A percentile compares a stretch with the other conserved stretches of the same genome.
phyloP scores from a whole-genome alignment of 2,888 invertebrate species.

The Acleris emargana region DNA sequence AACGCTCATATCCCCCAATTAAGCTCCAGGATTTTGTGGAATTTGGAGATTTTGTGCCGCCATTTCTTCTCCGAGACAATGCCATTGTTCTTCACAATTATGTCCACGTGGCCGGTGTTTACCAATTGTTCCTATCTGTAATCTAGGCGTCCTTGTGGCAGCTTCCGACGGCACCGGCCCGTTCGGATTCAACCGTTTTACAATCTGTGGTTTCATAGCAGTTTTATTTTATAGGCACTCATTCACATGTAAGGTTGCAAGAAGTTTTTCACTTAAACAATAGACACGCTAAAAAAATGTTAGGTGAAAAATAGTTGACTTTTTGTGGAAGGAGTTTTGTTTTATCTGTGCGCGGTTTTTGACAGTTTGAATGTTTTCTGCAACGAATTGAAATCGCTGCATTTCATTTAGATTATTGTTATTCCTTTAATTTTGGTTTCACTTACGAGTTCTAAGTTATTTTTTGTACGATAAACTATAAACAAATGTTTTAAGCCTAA shows the following conservation, averaged over 20 bases:
- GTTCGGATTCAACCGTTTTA: slow-evolving; percentile 11
- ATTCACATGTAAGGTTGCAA: neutral
- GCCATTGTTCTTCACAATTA: slow-evolving; percentile 71
- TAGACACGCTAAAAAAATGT: too few relatives aligned
- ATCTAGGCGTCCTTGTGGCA: slow-evolving; percentile 69
- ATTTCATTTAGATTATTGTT: too few relatives aligned
- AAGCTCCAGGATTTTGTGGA: slow-evolving; percentile 24
- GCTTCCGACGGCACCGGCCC: slow-evolving; percentile 45
- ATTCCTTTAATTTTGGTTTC: too few relatives aligned
- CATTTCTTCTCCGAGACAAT: slow-evolving; percentile 55
- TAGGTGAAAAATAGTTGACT: too few relatives aligned
- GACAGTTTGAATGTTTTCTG: too few relatives aligned
- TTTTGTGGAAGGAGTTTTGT: too few relatives aligned
- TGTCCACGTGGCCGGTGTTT: slow-evolving; percentile 72
- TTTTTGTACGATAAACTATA: too few relatives aligned
- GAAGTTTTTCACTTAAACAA: too few relatives aligned
- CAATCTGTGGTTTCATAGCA: slow-evolving; percentile 4
- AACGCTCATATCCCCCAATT: slow-evolving; percentile 27
- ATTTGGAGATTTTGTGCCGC: slow-evolving; percentile 33
- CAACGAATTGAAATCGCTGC: too few relatives aligned
- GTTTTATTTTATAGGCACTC: neutral
- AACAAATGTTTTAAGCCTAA: too few relatives aligned
- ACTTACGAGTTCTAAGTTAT: too few relatives aligned
- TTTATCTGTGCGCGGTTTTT: too few relatives aligned
- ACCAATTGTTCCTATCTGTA: slow-evolving; percentile 72